Conservation (phyloP, 1,140 invertebrate genomes). For the Neocloeon triangulifer region DNA sequence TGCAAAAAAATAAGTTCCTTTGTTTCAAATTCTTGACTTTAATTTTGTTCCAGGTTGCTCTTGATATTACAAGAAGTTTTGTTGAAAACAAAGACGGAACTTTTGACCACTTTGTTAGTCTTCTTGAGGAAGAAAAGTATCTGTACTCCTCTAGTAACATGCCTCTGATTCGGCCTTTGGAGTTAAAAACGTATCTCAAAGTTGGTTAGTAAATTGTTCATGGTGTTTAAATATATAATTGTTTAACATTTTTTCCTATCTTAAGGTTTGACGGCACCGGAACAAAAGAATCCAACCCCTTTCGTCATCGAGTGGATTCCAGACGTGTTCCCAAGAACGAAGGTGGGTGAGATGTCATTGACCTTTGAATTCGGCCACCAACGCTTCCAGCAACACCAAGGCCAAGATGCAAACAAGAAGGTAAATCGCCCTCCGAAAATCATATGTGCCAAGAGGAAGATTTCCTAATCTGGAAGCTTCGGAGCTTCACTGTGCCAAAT, state of each 20-base stretch:
- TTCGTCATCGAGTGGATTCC: slow-evolving; percentile 59
- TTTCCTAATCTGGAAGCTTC: too few species aligned
- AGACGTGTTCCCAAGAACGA: slow-evolving; percentile 40
- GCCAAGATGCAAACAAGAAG: too few species aligned
- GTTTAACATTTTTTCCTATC: too few species aligned
- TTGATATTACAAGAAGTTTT: slow-evolving; percentile 42
- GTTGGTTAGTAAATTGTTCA: slow-evolving; percentile 27
- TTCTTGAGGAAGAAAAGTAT: slow-evolving; percentile 26
- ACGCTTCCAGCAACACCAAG: too few species aligned
- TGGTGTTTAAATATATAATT: too few species aligned
- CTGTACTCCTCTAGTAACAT: slow-evolving; percentile 22
- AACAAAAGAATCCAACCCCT: slow-evolving; percentile 37
- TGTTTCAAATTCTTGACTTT: too few species aligned
- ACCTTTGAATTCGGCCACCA: slow-evolving; percentile 40
- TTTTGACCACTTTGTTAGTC: slow-evolving; percentile 31
- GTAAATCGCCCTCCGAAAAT: too few species aligned
- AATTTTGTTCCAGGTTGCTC: slow-evolving; percentile 23
- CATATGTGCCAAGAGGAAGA: too few species aligned
- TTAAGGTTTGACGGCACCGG: slow-evolving; percentile 29
- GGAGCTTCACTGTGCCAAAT: too few species aligned
- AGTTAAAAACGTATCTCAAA: slow-evolving; percentile 46
- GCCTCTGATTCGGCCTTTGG: slow-evolving; percentile 33
- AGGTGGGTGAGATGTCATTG: slow-evolving; percentile 40
- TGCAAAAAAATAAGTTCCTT: too few species aligned
- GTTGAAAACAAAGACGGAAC: slow-evolving; percentile 39